Conservation (phyloP, 2,888 invertebrate species). For the Eueremaeus valkanovi region DNA sequence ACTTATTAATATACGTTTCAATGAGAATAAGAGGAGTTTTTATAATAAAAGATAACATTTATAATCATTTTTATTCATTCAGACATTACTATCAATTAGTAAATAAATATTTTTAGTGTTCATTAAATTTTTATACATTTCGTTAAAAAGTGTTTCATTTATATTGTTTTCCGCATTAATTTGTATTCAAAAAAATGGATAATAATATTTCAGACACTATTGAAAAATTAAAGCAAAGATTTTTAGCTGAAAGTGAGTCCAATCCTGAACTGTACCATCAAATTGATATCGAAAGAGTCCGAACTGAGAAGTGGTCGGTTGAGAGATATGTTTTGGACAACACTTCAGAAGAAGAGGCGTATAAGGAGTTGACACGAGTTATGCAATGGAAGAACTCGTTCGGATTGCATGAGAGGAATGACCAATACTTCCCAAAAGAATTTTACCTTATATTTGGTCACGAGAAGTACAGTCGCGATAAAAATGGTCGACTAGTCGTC, state of each 20-base stretch:
- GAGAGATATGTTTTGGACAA: conserved; percentile 16
- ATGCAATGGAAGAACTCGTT: conserved; percentile 38
- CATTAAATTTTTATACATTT: too few relatives aligned
- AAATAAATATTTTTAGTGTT: too few relatives aligned
- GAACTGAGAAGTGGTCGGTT: conserved; percentile 29
- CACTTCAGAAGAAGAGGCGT: conserved; percentile 22
- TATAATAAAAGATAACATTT: too few relatives aligned
- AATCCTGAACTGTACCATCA: conserved; percentile 30
- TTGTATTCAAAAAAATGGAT: too few relatives aligned
- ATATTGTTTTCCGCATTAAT: too few relatives aligned
- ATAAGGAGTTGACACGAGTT: neutral
- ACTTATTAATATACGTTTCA: too few relatives aligned
- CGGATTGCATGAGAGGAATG: conserved; percentile 29
- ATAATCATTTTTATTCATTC: too few relatives aligned
- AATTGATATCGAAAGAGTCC: conserved; percentile 34
- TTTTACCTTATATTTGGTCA: conserved; percentile 19
- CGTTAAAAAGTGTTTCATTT: too few relatives aligned
- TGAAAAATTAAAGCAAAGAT: neutral
- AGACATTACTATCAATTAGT: too few relatives aligned
- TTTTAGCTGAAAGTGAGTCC: neutral
- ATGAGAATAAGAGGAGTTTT: too few relatives aligned
- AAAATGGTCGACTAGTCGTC: neutral
- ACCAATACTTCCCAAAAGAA: conserved; percentile 39
- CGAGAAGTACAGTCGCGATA: conserved; percentile 19
- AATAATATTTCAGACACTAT: neutral